These are phyloP conservation scores for Microcebus tavaratra DNA, from an alignment of 2,113 vertebrate genomes.

Conservation along the genomic window DNA sequence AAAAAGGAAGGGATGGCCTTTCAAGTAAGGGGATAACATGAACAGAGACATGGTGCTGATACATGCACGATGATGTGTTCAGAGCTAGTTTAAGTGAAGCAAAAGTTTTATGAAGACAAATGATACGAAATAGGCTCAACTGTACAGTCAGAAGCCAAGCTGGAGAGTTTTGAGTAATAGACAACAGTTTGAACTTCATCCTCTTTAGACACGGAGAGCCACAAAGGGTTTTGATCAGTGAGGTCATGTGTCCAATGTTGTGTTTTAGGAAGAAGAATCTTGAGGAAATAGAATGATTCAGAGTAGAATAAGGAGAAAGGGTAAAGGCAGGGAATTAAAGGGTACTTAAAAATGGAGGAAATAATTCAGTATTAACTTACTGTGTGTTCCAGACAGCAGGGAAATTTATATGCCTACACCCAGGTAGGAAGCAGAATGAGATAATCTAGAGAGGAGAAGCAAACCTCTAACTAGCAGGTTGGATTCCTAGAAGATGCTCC, in stretches of 20 bases:
- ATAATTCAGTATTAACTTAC: background rate
- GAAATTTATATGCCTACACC: background rate
- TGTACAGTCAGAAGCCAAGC: background rate
- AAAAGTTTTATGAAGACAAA: background rate
- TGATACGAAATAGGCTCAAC: background rate
- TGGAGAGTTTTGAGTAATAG: background rate
- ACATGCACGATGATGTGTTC: background rate
- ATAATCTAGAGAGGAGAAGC: background rate
- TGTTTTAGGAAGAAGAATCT: background rate
- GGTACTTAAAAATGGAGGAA: background rate
- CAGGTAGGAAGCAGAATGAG: background rate
- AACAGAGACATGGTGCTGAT: background rate
- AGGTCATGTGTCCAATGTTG: background rate
- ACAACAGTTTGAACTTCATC: background rate
- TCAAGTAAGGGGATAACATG: background rate
- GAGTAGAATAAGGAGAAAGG: background rate
- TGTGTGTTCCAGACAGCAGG: background rate
- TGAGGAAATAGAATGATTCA: conserved; percentile 13
- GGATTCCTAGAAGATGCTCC: background rate
- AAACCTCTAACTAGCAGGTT: background rate
- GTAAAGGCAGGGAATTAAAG: background rate
- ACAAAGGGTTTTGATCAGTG: background rate
- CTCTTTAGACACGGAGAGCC: background rate
- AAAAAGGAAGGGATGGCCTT: background rate
- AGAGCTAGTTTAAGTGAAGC: background rate